Base-by-base conservation (phyloP, 2,113 vertebrate species). In the Daphoenositta chrysoptera region DNA sequence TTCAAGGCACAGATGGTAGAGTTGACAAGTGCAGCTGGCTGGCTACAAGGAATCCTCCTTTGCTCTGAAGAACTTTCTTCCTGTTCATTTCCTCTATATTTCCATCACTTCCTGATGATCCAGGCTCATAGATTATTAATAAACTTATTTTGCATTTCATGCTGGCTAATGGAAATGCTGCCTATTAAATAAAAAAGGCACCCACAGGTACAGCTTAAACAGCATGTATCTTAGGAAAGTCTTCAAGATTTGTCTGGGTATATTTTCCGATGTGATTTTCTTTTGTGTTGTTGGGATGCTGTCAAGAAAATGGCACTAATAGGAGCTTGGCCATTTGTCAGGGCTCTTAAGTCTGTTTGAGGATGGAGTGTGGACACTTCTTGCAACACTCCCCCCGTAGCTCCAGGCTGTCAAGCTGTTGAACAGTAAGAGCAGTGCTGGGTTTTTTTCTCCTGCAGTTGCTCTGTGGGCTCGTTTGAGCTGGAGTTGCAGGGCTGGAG, bases 1-100 rank as follows among this genome's bases (percentile, higher is more conserved):
- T 90, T 89, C 15, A 79, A 96, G 88, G 92, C 90, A 87, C 96
- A 96, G 94, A 96, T 96, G 96, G 93, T 84, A 58, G 83, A 92
- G 69, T 84, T 97, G 96, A 95, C 93, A 94, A 96, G 93, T 96
- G 92, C 86, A 93, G 64, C 90, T 96, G 93, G 80, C 86, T 96
- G 83, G 85, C 90, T 95, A 57, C 65, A 87, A 92, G 96, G 93
- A 97, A 90, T 96, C 76, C 90, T 97, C 93, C 85, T 94, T 95
- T 95, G 30, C 96, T 92, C 88, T 94, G 88, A 89, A 92, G 90
- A 95, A 92, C 90, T 87, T 94, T 92, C 93, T 96, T 97, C 92
- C 90, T 93, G 83, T 89, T 96, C 88, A 24, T 92, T 96, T 96
- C 94, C 94, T 87, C 61, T 64, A 5, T 72, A 7, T 58, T 58